Base-by-base conservation (phyloP, 2,888 invertebrate genomes). In the Rhagonycha lutea region DNA sequence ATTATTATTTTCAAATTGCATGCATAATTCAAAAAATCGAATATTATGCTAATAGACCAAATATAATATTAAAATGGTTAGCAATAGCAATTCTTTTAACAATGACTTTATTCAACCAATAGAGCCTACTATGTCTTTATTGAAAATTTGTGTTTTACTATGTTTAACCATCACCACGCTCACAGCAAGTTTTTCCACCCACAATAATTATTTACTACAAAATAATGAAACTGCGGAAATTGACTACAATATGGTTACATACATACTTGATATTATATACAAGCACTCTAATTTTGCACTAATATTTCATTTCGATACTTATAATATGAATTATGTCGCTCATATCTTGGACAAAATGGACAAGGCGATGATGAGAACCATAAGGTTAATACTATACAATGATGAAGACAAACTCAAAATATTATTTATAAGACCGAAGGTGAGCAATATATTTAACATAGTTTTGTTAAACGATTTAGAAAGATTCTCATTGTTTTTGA, bases 261-360 rank as follows among this genome's bases (percentile, higher is more conserved):
- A 32, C 10, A 14, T 69, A 8, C 26, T n/a, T 14, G 63, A 69
- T 28, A n/a, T 74, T 11, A 74, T 74, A 26, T 14, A 18, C 11
- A 65, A 69, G 10, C 74, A 74, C 23, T 61, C 8, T 7, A 70
- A 74, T 28, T 74, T 63, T 11, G 74, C 65, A 18, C 14, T 60
- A 14, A 61, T 70, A 10, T 67, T 70, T 12, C 74, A 74, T 26
- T 74, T 61, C 47, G 74, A 74, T 61, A 26, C 8, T 26, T 4
- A 3, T 11, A 61, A 60, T 24, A 60, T 14, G 18, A 61, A 65
- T 60, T 28, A 70, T 4, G 69, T 67, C 10, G 74, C 67, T 10
- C 11, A 67, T 4, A 29, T 74, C n/a, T 32, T 74, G 7, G 5
- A 8, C 4, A 26, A 67, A 32, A 11, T 74, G 26, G 60, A 65